Evolutionary conservation across 2,113 vertebrate genomes (phyloP).

Genomic region (Bothrops jararaca): DNA sequence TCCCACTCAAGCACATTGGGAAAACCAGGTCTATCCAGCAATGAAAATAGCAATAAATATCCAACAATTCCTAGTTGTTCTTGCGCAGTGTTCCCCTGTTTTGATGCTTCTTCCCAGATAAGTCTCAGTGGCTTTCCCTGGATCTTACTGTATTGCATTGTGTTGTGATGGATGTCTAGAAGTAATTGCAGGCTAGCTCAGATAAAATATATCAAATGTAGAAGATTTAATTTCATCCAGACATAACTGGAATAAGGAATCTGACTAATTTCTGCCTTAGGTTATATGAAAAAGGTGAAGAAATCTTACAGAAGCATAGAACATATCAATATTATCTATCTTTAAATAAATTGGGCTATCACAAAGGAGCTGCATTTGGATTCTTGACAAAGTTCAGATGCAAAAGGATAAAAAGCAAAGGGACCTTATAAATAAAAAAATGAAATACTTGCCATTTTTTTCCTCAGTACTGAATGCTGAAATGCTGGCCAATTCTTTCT

Average conservation of each 20-base stretch:
- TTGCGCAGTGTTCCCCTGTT: background rate
- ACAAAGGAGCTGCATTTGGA: conserved; percentile 45
- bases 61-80: background rate
- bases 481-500: conserved; percentile 63
- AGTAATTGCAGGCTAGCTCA: background rate
- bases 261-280: background rate
- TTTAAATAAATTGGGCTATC: conserved; percentile 32
- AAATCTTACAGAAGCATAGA: background rate
- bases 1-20: background rate
- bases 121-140: background rate
- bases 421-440: conserved; percentile 7
- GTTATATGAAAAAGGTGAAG: background rate
- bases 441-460: conserved; percentile 42
- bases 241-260: background rate
- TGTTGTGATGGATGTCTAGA: background rate
- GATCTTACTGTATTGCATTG: background rate
- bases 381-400: conserved; percentile 43
- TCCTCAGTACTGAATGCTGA: conserved; percentile 52
- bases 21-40: background rate
- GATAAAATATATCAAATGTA: background rate
- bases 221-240: conserved; percentile 6
- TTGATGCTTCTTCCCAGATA: background rate
- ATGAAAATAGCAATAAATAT: background rate
- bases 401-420: conserved; percentile 56
- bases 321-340: conserved; percentile 23